These are phyloP conservation scores for Camelus dromedarius DNA, from an alignment of 2,113 vertebrate genomes.

Conservation along the genomic window DNA sequence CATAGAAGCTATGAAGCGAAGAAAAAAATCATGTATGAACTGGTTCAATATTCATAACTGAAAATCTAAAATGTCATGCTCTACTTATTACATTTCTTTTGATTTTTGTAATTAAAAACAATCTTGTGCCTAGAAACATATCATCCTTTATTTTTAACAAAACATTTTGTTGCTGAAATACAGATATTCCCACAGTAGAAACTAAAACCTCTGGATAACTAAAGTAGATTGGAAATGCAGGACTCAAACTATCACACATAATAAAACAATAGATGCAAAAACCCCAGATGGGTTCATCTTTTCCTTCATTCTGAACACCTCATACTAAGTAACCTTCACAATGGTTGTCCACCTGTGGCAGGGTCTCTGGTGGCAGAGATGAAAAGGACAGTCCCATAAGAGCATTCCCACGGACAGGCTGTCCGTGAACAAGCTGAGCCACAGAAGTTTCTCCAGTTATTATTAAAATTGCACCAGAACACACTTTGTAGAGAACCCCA, in stretches of 20 bases:
- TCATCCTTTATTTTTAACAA: background rate
- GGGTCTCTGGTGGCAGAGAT: background rate
- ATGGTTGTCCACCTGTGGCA: background rate
- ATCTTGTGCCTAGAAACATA: background rate
- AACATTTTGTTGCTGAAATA: slow-evolving; percentile 1
- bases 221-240: background rate
- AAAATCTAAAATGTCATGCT: slow-evolving; percentile 35
- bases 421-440: background rate
- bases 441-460: background rate
- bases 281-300: background rate
- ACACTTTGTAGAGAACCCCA: background rate
- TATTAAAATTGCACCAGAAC: background rate
- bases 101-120: slow-evolving; percentile 32
- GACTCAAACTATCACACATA: background rate
- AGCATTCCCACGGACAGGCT: background rate
- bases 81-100: background rate
- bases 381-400: background rate
- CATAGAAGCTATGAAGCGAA: slow-evolving; percentile 43
- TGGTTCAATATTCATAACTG: background rate
- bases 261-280: background rate
- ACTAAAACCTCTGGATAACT: background rate
- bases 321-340: background rate
- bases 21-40: slow-evolving; percentile 10
- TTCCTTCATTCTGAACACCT: background rate
- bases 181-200: background rate